phyloP scores from a whole-genome alignment of 2,797 vertebrate genomes.

The Hemitrygon akajei region DNA sequence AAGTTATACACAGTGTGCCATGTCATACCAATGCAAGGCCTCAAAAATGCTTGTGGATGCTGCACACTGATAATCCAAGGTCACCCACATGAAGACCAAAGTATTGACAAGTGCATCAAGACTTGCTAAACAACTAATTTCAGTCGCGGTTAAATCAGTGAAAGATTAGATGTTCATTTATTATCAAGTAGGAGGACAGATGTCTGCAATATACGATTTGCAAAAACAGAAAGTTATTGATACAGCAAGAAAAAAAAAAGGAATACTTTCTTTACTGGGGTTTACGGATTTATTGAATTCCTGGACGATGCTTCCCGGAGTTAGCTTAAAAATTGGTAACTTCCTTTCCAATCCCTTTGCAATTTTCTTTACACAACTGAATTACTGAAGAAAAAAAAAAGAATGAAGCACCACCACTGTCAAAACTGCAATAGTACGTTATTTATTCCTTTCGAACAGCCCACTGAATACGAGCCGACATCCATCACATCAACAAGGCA shows the following conservation, averaged over 20 bases:
- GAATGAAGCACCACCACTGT: neutral
- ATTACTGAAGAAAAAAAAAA: neutral
- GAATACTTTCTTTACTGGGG: neutral
- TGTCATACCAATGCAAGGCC: neutral
- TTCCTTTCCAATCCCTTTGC: neutral
- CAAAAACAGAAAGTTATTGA: neutral
- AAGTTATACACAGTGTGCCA: neutral
- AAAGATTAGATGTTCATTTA: neutral
- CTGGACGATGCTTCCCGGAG: neutral
- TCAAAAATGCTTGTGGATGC: neutral
- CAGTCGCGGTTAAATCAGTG: neutral
- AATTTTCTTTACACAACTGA: neutral
- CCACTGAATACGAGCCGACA: neutral
- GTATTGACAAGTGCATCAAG: neutral
- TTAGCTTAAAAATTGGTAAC: neutral
- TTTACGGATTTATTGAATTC: neutral
- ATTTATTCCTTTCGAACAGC: neutral
- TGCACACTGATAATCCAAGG: slow-evolving; percentile 20
- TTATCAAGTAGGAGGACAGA: too few species aligned
- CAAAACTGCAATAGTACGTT: neutral
- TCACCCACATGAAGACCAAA: slow-evolving; percentile 5
- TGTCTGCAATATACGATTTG: too few species aligned
- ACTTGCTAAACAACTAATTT: neutral
- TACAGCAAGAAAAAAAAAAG: neutral
- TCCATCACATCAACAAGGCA: neutral